phyloP scores from a whole-genome alignment of 2,888 invertebrate species.

The Mellilla xanthometata region DNA sequence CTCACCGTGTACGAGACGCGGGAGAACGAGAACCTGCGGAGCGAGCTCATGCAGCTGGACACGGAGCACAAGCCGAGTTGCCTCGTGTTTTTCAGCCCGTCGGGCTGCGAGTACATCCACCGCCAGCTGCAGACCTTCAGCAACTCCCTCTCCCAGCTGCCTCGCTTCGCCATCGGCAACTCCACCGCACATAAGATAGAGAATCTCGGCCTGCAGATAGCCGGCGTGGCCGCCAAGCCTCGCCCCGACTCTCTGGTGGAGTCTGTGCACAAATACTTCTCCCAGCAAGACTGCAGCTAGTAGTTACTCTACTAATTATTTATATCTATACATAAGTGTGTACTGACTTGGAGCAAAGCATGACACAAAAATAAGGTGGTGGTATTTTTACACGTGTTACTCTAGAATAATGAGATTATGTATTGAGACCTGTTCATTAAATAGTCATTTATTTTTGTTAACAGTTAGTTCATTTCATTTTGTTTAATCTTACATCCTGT shows the following conservation, averaged over 20 bases:
- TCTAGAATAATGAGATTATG: conserved; percentile 1
- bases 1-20: conserved; percentile 69
- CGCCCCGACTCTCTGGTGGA: conserved; percentile 57
- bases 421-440: conserved; percentile 6
- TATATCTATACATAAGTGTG: background rate
- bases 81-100: conserved; percentile 73
- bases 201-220: conserved; percentile 67
- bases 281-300: conserved; percentile 35
- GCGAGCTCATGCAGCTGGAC: conserved; percentile 52
- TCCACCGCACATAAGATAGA: conserved; percentile 72
- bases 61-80: conserved; percentile 45
- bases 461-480: background rate
- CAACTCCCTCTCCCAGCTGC: conserved; percentile 56
- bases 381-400: conserved; percentile 30
- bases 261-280: conserved; percentile 55
- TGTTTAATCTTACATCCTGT: too few relatives aligned
- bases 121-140: conserved; percentile 67
- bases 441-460: conserved; percentile 7
- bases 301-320: background rate
- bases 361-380: conserved; percentile 28
- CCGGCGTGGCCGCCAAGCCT: conserved; percentile 63
- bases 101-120: conserved; percentile 70
- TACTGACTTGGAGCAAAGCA: background rate
- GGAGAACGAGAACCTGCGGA: conserved; percentile 61
- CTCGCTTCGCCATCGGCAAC: conserved; percentile 74